phyloP scores from a whole-genome alignment of 2,797 vertebrate genomes.

The Hippocampus kuda region DNA sequence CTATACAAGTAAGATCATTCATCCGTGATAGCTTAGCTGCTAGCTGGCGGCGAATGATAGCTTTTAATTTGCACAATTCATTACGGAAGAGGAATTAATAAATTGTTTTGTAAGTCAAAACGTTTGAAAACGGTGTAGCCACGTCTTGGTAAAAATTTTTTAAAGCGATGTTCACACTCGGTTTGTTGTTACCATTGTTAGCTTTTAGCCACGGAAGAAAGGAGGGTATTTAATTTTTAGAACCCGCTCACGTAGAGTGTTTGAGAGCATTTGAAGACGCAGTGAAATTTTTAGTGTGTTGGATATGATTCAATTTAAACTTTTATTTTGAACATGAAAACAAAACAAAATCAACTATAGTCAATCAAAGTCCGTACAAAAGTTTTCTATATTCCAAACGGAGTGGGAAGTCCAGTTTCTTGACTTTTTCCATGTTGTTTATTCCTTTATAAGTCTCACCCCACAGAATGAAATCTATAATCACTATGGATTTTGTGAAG shows the following conservation, averaged over 20 bases:
- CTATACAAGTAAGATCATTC: constrained; percentile 33
- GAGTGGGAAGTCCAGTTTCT: background rate
- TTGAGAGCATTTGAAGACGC: background rate
- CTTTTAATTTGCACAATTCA: background rate
- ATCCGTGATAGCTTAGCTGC: constrained; percentile 50
- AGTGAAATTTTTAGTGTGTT: background rate
- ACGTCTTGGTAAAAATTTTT: background rate
- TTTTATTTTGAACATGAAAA: background rate
- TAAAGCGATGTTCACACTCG: background rate
- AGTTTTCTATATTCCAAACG: background rate
- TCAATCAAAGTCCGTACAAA: background rate
- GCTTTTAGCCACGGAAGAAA: background rate
- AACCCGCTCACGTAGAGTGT: background rate
- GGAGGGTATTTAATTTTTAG: background rate
- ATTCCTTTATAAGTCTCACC: background rate
- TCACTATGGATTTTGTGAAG: too few relatives aligned
- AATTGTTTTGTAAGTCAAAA: background rate
- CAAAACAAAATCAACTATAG: background rate
- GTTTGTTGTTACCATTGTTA: constrained; percentile 4
- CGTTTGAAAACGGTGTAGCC: background rate
- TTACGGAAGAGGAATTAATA: background rate
- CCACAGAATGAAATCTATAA: too few relatives aligned
- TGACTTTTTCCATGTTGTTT: background rate
- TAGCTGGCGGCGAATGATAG: constrained; percentile 43
- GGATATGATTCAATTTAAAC: background rate